Conservation (phyloP, 2,113 vertebrate species). For the Gallinago media region DNA sequence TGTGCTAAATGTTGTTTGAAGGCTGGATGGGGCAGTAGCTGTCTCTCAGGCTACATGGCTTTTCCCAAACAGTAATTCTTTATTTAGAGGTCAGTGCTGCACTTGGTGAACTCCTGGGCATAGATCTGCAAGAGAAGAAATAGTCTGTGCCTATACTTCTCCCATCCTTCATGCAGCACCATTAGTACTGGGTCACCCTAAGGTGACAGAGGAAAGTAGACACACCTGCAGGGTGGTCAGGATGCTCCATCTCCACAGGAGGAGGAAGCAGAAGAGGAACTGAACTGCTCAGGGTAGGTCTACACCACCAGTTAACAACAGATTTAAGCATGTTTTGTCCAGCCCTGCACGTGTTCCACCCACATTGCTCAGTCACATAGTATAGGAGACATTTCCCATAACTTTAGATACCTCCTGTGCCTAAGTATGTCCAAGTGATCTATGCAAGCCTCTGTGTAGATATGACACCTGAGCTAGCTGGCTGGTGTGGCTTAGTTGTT, state of each 20-base stretch:
- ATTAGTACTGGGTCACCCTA: background rate
- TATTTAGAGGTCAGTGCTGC: background rate
- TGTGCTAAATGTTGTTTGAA: fast-evolving
- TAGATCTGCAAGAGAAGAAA: background rate
- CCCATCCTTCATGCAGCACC: background rate
- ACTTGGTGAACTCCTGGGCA: background rate
- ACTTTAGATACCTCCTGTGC: background rate
- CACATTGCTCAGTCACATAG: background rate
- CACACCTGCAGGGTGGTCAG: background rate
- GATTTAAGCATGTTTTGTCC: background rate
- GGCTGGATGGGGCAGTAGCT: background rate
- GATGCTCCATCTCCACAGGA: background rate
- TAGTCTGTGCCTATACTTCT: background rate
- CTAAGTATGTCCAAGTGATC: background rate
- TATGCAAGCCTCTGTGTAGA: background rate
- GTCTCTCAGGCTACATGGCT: background rate
- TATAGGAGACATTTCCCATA: background rate
- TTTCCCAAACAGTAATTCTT: background rate
- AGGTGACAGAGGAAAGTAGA: background rate
- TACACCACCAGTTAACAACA: background rate
- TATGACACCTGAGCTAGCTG: background rate
- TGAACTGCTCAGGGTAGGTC: fast-evolving
- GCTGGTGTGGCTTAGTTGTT: background rate
- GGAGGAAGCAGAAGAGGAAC: background rate
- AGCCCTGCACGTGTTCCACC: background rate